A percentile compares a stretch with the other conserved stretches of the same genome.
phyloP scores from a whole-genome alignment of 2,888 invertebrate genomes.

The Leptogaster cylindrica region DNA sequence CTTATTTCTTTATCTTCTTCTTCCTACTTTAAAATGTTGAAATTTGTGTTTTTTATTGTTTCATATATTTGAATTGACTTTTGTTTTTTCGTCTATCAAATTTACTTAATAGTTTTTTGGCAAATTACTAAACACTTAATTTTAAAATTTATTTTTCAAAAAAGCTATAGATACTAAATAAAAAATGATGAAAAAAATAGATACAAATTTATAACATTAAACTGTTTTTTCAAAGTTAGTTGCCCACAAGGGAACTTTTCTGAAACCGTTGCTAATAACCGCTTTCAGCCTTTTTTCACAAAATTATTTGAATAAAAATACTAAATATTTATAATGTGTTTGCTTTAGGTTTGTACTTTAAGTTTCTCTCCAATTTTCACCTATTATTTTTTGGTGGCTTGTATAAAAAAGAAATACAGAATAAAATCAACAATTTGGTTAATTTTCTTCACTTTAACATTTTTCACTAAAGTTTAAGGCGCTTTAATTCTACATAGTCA shows the following conservation, averaged over 20 bases:
- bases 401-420: conserved; percentile 23
- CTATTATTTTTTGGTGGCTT: conserved; percentile 35
- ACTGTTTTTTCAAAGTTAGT: conserved; percentile 65
- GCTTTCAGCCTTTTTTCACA: conserved; percentile 42
- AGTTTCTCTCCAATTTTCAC: conserved; percentile 21
- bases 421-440: too few relatives aligned
- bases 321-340: conserved; percentile 17
- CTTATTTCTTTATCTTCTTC: conserved; percentile 30
- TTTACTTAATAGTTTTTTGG: conserved; percentile 25
- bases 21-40: conserved; percentile 23
- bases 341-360: conserved; percentile 32
- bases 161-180: conserved; percentile 6
- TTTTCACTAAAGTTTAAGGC: conserved; percentile 23
- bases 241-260: conserved; percentile 75
- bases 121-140: conserved; percentile 25
- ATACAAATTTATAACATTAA: conserved; percentile 43
- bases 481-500: conserved; percentile 11
- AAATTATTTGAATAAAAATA: conserved; percentile 26
- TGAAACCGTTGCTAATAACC: conserved; percentile 67
- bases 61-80: conserved; percentile 25
- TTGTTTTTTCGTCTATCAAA: conserved; percentile 21
- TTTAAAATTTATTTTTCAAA: neutral
- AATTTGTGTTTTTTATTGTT: conserved; percentile 19
- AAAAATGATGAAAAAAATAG: conserved; percentile 27
- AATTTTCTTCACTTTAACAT: conserved; percentile 25